phyloP scores from a whole-genome alignment of 53 echinoderm and acorn worm genomes.

The Hippasteria phrygiana region DNA sequence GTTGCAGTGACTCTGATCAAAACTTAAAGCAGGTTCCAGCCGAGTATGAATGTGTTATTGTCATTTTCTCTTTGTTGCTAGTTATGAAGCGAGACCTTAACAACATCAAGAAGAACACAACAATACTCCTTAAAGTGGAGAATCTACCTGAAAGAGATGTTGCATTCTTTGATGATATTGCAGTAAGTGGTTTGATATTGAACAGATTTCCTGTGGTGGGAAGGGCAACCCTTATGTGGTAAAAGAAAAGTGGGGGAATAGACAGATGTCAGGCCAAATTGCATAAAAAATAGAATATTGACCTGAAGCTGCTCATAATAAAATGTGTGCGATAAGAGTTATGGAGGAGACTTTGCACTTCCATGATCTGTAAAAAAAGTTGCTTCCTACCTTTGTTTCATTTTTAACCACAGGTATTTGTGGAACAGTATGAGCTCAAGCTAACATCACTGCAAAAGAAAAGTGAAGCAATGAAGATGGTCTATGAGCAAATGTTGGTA shows the following conservation, averaged over 20 bases:
- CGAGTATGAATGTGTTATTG: too few species aligned
- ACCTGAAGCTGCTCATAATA: too few species aligned
- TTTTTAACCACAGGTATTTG: constrained; percentile 73
- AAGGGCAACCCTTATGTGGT: neutral
- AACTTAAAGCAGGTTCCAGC: too few species aligned
- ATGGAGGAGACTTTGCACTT: neutral
- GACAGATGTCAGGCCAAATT: neutral
- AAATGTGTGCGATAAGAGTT: neutral
- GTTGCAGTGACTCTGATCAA: too few species aligned
- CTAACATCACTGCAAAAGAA: constrained; percentile 77
- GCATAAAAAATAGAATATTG: too few species aligned
- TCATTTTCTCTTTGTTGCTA: constrained; percentile 49
- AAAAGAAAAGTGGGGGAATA: neutral
- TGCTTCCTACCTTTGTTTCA: neutral
- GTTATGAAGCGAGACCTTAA: constrained; percentile 98
- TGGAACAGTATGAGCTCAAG: constrained; percentile 89
- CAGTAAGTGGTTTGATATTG: constrained; percentile 67
- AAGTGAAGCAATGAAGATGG: constrained; percentile 87
- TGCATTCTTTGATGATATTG: constrained; percentile 93
- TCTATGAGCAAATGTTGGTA: constrained; percentile 92
- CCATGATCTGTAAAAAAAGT: too few species aligned
- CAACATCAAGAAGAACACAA: constrained; percentile 84
- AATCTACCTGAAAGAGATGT: constrained; percentile 89
- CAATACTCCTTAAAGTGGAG: constrained; percentile 76
- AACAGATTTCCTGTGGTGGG: too few species aligned